Percentiles rank a stretch among this genome's conserved stretches.
Conservation (phyloP, 1,140 invertebrate genomes). For the Phenacoccus solenopsis region DNA sequence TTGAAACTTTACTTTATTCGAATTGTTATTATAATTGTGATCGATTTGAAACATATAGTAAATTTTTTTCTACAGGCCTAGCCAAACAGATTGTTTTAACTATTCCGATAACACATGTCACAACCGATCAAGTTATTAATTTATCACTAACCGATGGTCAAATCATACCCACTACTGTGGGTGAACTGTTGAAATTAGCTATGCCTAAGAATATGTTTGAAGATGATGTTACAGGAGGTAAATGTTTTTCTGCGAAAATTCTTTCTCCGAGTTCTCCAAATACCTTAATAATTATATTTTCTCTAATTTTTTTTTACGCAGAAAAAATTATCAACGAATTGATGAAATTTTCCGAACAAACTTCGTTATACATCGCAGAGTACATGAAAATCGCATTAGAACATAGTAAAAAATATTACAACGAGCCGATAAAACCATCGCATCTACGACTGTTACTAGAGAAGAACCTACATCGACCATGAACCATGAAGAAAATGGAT, state of each 20-base stretch:
- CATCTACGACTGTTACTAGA: not conserved
- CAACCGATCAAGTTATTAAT: conserved; percentile 67
- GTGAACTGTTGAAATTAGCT: conserved; percentile 64
- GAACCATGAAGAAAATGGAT: not conserved
- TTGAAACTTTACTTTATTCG: no score
- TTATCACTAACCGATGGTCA: conserved; percentile 64
- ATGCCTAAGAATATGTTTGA: conserved; percentile 45
- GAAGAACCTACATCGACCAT: not conserved
- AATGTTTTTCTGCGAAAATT: no score
- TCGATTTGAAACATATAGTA: no score
- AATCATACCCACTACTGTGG: conserved; percentile 69
- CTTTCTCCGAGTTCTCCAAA: no score
- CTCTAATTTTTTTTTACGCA: no score
- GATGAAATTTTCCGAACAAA: conserved; percentile 6
- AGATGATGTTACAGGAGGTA: conserved; percentile 12
- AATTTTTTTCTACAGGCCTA: conserved; percentile 49
- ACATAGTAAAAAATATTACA: not conserved
- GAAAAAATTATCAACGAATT: conserved; percentile 10
- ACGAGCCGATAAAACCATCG: not conserved
- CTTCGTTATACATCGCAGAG: not conserved
- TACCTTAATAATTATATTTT: no score
- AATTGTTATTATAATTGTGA: no score
- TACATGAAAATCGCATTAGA: conserved; percentile 1
- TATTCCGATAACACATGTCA: conserved; percentile 74
- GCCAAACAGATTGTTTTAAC: conserved; percentile 87